Evolutionary conservation across 2,113 vertebrate genomes (phyloP).

Genomic region (Nibea coibor): DNA sequence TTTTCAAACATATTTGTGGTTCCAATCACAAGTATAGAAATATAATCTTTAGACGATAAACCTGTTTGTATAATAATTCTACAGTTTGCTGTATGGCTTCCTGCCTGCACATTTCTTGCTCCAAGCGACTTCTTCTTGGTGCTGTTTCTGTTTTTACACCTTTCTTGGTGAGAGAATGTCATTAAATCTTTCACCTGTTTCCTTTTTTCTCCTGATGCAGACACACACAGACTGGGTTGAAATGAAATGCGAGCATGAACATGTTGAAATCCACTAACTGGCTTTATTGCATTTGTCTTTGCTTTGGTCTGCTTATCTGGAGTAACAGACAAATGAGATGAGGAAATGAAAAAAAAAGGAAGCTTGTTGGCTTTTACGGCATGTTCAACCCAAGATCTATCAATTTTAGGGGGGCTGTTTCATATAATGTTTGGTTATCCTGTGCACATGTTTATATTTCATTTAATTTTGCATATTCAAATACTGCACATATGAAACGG

Average conservation of each 20-base stretch:
- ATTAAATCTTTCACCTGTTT: neutral
- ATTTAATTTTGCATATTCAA: conserved; percentile 51
- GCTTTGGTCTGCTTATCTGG: conserved; percentile 10
- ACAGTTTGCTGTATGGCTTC: too few relatives aligned
- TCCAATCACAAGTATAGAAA: too few relatives aligned
- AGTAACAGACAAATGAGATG: conserved; percentile 26
- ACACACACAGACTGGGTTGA: neutral
- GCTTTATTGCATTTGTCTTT: conserved; percentile 30
- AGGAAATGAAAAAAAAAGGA: conserved; percentile 22
- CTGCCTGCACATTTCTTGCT: too few relatives aligned
- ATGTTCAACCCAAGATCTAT: conserved; percentile 18
- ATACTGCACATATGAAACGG: conserved; percentile 10
- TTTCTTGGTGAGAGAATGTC: neutral
- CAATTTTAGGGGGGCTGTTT: neutral
- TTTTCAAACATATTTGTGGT: too few relatives aligned
- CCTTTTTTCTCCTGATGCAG: neutral
- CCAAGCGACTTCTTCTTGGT: too few relatives aligned
- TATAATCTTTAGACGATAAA: too few relatives aligned
- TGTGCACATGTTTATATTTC: conserved; percentile 27
- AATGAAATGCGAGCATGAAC: conserved; percentile 20
- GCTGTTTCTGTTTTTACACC: too few relatives aligned
- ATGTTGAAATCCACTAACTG: neutral
- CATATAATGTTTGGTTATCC: conserved; percentile 3
- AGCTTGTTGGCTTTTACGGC: conserved; percentile 11
- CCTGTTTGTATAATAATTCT: too few relatives aligned